Evolutionary conservation across 2,797 vertebrate species (phyloP).

Genomic region (Hybognathus amarus): DNA sequence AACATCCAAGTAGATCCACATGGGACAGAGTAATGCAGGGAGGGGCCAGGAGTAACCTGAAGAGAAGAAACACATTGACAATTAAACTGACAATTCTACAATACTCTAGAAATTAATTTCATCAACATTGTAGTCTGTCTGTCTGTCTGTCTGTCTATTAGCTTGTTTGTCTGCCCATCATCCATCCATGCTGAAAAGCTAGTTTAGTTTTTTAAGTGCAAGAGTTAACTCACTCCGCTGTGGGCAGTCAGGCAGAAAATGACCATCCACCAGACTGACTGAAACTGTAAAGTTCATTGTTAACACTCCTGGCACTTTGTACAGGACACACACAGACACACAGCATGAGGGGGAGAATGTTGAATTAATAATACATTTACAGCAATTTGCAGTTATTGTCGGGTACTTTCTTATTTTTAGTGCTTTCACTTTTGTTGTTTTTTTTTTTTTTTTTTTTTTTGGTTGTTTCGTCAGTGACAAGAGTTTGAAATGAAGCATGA

Average conservation of each 20-base stretch:
- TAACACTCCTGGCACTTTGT: constrained; percentile 14
- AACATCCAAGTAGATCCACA: constrained; percentile 60
- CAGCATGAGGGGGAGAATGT: not conserved
- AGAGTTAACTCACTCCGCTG: not conserved
- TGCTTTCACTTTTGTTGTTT: not conserved
- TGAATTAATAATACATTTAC: constrained; percentile 24
- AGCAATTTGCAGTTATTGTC: not conserved
- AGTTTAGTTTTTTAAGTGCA: not conserved
- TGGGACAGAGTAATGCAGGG: constrained; percentile 47
- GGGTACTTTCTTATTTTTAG: constrained; percentile 14
- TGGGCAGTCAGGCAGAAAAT: constrained; percentile 47
- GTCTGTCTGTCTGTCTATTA: not conserved
- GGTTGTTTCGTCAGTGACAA: constrained; percentile 9
- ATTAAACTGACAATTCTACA: not conserved
- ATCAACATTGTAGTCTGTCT: not conserved
- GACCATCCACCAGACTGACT: constrained; percentile 16
- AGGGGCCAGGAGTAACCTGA: constrained; percentile 57
- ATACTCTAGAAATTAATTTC: not conserved
- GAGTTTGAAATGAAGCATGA: constrained; percentile 11
- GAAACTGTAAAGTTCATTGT: constrained; percentile 23
- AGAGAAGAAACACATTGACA: constrained; percentile 29
- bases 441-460: too few relatives aligned
- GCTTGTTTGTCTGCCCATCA: not conserved
- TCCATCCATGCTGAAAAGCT: not conserved
- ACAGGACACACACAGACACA: constrained; percentile 18